Percentiles rank a stretch among this genome's conserved stretches.
phyloP scores from a whole-genome alignment of 37 sponge, comb jelly and placozoan genomes.

The Aphrocallistes beatrix region DNA sequence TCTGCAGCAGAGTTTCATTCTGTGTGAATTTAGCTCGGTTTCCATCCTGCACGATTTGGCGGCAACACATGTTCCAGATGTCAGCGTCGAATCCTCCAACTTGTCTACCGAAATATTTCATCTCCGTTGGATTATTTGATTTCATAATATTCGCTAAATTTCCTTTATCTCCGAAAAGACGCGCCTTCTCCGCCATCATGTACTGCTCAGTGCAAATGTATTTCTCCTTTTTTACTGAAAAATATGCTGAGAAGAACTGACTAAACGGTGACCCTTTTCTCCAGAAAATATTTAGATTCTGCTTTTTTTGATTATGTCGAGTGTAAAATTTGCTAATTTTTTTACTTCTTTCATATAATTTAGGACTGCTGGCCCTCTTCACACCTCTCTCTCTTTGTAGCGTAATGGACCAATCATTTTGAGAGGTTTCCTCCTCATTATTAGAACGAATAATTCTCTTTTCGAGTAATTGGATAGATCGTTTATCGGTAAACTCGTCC shows the following conservation, averaged over 20 bases:
- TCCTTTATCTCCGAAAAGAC: slow-evolving; percentile 41
- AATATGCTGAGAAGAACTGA: slow-evolving; percentile 53
- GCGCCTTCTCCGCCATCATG: slow-evolving; percentile 82
- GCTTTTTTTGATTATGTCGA: too few species aligned
- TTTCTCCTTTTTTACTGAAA: slow-evolving; percentile 32
- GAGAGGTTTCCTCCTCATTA: too few species aligned
- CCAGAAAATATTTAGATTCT: too few species aligned
- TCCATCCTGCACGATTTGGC: slow-evolving; percentile 47
- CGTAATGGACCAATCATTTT: too few species aligned
- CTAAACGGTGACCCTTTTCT: slow-evolving; percentile 51
- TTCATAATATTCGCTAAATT: slow-evolving; percentile 33
- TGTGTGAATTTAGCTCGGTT: slow-evolving; percentile 68
- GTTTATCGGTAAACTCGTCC: too few species aligned
- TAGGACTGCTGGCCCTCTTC: too few species aligned
- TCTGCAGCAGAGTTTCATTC: slow-evolving; percentile 27
- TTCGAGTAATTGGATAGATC: too few species aligned
- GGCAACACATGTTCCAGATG: slow-evolving; percentile 37
- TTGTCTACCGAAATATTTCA: slow-evolving; percentile 53
- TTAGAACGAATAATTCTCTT: too few species aligned
- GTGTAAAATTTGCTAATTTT: too few species aligned
- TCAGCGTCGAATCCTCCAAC: slow-evolving; percentile 43
- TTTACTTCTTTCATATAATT: too few species aligned
- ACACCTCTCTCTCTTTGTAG: too few species aligned
- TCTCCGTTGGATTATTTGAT: slow-evolving; percentile 29
- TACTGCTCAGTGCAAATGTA: slow-evolving; percentile 77